These are phyloP conservation scores for Drosophila monieri DNA, from an alignment of 2,888 invertebrate genomes.

Conservation along the genomic window DNA sequence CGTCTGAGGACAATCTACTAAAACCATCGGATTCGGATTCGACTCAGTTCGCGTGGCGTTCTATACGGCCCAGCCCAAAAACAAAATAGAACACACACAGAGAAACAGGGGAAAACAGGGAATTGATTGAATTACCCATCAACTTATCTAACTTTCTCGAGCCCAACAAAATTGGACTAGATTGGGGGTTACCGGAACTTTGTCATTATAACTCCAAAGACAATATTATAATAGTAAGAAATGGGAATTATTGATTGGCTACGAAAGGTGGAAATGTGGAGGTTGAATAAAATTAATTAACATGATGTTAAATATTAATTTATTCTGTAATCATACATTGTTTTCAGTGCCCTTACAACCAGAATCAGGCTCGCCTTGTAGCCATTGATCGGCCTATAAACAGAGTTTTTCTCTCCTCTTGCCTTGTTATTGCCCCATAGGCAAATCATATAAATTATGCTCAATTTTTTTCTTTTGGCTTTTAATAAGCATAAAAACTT, in stretches of 20 bases:
- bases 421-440: slow-evolving; percentile 74
- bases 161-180: slow-evolving; percentile 29
- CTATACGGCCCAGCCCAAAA: slow-evolving; percentile 17
- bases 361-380: slow-evolving; percentile 39
- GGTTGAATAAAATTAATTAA: neutral
- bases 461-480: slow-evolving; percentile 68
- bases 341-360: slow-evolving; percentile 6
- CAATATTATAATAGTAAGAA: neutral
- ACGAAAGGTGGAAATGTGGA: neutral
- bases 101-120: slow-evolving; percentile 13
- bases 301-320: neutral
- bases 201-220: neutral
- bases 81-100: slow-evolving; percentile 17
- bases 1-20: slow-evolving; percentile 66
- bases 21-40: slow-evolving; percentile 55
- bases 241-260: neutral
- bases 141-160: slow-evolving; percentile 27
- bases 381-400: slow-evolving; percentile 75
- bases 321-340: neutral
- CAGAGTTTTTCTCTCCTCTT: slow-evolving; percentile 62
- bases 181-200: slow-evolving; percentile 19
- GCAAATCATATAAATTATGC: slow-evolving; percentile 79
- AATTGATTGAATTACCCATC: slow-evolving; percentile 37
- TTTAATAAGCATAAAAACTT: slow-evolving; percentile 83
- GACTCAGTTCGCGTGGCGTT: slow-evolving; percentile 19